Base-by-base conservation (phyloP, 2,888 invertebrate genomes). In the Saturnia japonica region DNA sequence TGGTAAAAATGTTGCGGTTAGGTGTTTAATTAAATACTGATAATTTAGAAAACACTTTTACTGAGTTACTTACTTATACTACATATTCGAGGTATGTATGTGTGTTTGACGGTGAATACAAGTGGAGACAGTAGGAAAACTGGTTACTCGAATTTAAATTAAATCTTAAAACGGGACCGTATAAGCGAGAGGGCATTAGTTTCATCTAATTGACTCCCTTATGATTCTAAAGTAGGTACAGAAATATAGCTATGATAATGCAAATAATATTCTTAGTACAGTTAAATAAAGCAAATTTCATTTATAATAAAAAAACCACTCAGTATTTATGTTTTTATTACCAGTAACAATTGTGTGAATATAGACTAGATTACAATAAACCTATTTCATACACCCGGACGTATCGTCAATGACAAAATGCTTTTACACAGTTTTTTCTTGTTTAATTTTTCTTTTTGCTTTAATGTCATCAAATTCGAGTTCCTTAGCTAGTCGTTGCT, bases 401-500 rank as follows among this genome's bases (percentile, higher is more conserved):
- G 57, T 14, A 28, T 28, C 28, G 6, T 54, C 22, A 54, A 54
- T 9, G 9, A n/a, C 22, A 54, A 54, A 12, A 28, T 4, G 57
- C n/a, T n/a, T 64, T 64, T 64, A 34, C 0, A 9, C 40, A 40
- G 40, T 40, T n/a, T 40, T 11, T 19, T 40, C 12, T 40, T 64
- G 40, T n/a, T 1, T 22, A 19, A 28, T 12, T 67, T 69, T 71
- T 43, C 67, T 68, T 51, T 57, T 69, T 16, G 66, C 68, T 66
- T 71, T 25, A 16, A 64, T 45, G 2, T 82, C 72, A 73, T 76
- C 82, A 72, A 88, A 84, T 66, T 88, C 83, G 1, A 83, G 43
- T 78, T 91, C 87, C 64, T 88, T 90, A 25, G 85, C 86, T 3
- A 84, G 79, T 1, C 85, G 81, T 74, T 87, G 84, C 69, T 85